phyloP scores from a whole-genome alignment of 2,797 vertebrate genomes.

The Anableps anableps region DNA sequence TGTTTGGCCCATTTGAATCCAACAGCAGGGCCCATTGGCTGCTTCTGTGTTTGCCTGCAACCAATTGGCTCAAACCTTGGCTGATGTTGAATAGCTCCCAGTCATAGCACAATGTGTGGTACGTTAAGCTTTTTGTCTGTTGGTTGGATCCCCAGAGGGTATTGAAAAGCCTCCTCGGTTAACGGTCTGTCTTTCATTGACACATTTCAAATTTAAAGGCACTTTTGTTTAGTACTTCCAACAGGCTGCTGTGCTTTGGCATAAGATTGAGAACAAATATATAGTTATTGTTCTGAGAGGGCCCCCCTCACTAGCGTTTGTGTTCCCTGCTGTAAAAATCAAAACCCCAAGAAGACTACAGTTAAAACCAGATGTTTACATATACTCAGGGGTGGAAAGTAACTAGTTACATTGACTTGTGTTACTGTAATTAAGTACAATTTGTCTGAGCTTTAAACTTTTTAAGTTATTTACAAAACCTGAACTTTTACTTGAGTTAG shows the following conservation, averaged over 20 bases:
- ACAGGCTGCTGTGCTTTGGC: constrained; percentile 43
- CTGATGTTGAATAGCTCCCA: constrained; percentile 52
- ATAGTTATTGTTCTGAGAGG: constrained; percentile 40
- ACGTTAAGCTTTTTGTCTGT: constrained; percentile 58
- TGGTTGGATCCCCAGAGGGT: constrained; percentile 43
- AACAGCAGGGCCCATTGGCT: constrained; percentile 53
- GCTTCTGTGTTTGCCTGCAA: constrained; percentile 17
- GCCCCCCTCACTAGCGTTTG: constrained; percentile 31
- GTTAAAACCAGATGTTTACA: background rate
- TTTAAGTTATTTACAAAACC: background rate
- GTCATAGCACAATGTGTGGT: constrained; percentile 45
- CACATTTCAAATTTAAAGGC: constrained; percentile 76
- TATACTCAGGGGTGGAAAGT: too few relatives aligned
- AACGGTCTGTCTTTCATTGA: constrained; percentile 54
- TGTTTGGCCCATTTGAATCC: constrained; percentile 59
- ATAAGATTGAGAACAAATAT: constrained; percentile 38
- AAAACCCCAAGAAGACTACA: constrained; percentile 11
- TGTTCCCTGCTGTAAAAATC: constrained; percentile 60
- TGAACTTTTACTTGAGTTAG: too few relatives aligned
- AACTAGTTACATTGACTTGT: too few relatives aligned
- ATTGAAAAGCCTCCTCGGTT: constrained; percentile 50
- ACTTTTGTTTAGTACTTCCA: constrained; percentile 30
- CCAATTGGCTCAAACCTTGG: constrained; percentile 59
- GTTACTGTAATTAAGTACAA: too few relatives aligned
- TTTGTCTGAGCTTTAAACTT: background rate